Evolutionary conservation across 2,113 vertebrate species (phyloP).

Genomic region (Pelecanoides urinatrix): DNA sequence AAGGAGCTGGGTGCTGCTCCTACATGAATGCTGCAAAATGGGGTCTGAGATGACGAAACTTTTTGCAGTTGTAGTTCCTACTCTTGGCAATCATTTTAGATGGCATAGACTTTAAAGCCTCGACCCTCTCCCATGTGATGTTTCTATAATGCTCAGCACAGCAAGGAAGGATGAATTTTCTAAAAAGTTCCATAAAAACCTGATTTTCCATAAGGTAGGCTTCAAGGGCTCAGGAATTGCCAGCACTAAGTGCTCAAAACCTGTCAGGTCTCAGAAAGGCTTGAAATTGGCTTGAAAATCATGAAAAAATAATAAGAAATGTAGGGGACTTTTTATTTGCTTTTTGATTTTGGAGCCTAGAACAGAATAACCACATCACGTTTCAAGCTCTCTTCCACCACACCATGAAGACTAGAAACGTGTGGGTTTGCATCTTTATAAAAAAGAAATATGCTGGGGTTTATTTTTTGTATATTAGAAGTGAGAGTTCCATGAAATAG

Average conservation of each 20-base stretch:
- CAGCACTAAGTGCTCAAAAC: not conserved
- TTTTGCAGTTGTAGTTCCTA: not conserved
- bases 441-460: not conserved
- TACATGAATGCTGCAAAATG: accelerated
- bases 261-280: not conserved
- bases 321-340: not conserved
- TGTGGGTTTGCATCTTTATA: not conserved
- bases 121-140: accelerated
- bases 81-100: not conserved
- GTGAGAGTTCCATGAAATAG: not conserved
- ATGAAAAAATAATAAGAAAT: not conserved
- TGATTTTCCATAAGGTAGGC: not conserved
- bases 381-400: not conserved
- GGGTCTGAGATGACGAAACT: not conserved
- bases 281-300: not conserved
- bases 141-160: not conserved
- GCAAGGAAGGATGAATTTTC: not conserved
- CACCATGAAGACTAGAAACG: not conserved
- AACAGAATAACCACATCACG: not conserved
- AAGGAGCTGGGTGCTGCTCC: not conserved
- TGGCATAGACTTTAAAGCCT: not conserved
- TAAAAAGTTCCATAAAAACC: not conserved
- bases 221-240: not conserved
- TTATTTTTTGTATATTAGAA: not conserved
- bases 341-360: not conserved